Evolutionary conservation across 2,113 vertebrate genomes (phyloP).

Genomic region (Austrofundulus limnaeus): DNA sequence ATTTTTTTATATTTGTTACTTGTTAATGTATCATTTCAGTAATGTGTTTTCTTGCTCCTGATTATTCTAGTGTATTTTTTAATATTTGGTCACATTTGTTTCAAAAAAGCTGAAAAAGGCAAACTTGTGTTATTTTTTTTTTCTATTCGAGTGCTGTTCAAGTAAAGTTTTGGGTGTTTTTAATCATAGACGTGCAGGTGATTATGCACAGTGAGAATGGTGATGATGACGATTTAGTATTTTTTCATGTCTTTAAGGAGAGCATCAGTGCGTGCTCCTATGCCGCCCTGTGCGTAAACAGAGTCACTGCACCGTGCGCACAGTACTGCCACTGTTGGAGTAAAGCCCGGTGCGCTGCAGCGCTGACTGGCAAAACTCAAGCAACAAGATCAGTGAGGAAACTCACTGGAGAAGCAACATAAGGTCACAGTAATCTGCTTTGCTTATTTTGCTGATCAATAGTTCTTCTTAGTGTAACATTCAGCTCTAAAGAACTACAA

Average conservation of each 20-base stretch:
- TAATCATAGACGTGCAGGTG: not conserved
- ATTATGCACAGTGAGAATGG: slow-evolving; percentile 12
- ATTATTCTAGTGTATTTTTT: too few species aligned
- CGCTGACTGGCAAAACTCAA: slow-evolving; percentile 42
- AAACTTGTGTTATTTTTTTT: not conserved
- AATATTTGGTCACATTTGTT: not conserved
- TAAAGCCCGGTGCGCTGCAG: slow-evolving; percentile 24
- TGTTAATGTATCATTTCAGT: too few species aligned
- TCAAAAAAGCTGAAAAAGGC: not conserved
- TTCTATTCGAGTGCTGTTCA: not conserved
- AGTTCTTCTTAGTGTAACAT: too few species aligned
- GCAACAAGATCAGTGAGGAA: slow-evolving; percentile 28
- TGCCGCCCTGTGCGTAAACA: slow-evolving; percentile 52
- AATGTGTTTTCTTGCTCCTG: too few species aligned
- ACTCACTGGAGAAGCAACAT: slow-evolving; percentile 29
- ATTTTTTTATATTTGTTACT: too few species aligned
- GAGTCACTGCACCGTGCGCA: slow-evolving; percentile 51
- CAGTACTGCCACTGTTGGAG: slow-evolving; percentile 41
- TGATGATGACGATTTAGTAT: slow-evolving; percentile 13
- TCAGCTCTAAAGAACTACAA: too few species aligned
- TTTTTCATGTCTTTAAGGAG: not conserved
- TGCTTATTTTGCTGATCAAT: slow-evolving; percentile 37
- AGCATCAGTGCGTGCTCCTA: slow-evolving; percentile 19
- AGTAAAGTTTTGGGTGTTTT: not conserved
- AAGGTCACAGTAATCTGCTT: slow-evolving; percentile 56